Evolutionary conservation across 2,888 invertebrate genomes (phyloP).

Genomic region (Glyphotaelius pellucidus): DNA sequence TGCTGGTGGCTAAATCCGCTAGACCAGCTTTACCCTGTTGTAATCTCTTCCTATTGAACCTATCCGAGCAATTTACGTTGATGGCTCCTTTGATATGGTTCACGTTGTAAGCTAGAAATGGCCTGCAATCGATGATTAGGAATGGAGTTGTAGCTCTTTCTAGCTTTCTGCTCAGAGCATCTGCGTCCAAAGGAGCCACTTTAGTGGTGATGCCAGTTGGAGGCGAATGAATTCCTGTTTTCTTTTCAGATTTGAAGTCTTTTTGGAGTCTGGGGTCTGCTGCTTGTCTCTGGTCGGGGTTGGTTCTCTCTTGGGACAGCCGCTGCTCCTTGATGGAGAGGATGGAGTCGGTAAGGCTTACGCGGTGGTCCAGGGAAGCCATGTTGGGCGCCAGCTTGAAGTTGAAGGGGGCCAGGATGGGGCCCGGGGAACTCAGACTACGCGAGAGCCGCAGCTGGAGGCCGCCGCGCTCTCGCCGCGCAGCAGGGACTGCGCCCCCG

Average conservation of each 20-base stretch:
- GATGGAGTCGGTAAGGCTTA: constrained; percentile 37
- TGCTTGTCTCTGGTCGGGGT: background rate
- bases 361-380: constrained; percentile 47
- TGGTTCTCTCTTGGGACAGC: constrained; percentile 24
- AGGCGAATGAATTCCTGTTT: constrained; percentile 3
- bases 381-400: constrained; percentile 33
- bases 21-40: constrained; percentile 82
- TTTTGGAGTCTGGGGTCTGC: background rate
- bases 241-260: constrained; percentile 32
- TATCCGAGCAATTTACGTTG: constrained; percentile 84
- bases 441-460: constrained; percentile 63
- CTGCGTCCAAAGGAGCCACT: constrained; percentile 61
- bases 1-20: constrained; percentile 81
- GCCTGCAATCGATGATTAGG: constrained; percentile 81
- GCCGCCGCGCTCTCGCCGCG: constrained; percentile 59
- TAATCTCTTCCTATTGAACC: constrained; percentile 82
- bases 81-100: constrained; percentile 83
- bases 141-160: constrained; percentile 62
- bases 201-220: constrained; percentile 44
- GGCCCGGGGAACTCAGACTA: constrained; percentile 62
- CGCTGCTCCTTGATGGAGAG: constrained; percentile 45
- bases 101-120: constrained; percentile 83
- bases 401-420: constrained; percentile 46
- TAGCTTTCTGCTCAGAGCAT: constrained; percentile 62
- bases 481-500: constrained; percentile 59